Evolutionary conservation across 2,113 vertebrate genomes (phyloP).

Genomic region (Pteropus alecto): DNA sequence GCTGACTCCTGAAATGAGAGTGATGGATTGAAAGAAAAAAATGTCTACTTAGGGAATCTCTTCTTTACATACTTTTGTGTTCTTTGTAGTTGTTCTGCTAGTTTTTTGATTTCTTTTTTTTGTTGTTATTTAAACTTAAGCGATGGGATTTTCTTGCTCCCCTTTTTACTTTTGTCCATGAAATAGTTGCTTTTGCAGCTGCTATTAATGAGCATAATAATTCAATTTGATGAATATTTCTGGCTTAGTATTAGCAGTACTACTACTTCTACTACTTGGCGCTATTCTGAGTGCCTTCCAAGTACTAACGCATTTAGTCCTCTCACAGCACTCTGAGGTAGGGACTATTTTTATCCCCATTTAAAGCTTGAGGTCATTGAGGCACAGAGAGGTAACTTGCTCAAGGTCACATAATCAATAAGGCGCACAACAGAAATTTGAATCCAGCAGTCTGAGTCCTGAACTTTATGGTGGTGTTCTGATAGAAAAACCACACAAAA

Average conservation of each 20-base stretch:
- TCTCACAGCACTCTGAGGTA: background rate
- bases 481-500: background rate
- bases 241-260: background rate
- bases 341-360: background rate
- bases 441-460: background rate
- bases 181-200: background rate
- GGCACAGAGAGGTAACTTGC: background rate
- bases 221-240: background rate
- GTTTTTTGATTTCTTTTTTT: background rate
- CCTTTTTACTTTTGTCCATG: background rate
- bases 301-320: background rate
- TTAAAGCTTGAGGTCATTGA: background rate
- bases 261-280: fast-evolving
- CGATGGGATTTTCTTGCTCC: background rate
- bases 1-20: background rate
- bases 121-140: background rate
- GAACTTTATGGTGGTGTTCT: background rate
- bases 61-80: background rate
- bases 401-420: background rate
- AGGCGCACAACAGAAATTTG: background rate
- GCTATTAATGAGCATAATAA: background rate
- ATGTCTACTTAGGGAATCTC: background rate
- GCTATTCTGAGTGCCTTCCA: background rate
- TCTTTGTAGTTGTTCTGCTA: background rate
- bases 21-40: background rate